Evolutionary conservation across 1,140 invertebrate species (phyloP), one percentile per base, ranked within the genome.

Genomic region (Nixonia krombeini): DNA sequence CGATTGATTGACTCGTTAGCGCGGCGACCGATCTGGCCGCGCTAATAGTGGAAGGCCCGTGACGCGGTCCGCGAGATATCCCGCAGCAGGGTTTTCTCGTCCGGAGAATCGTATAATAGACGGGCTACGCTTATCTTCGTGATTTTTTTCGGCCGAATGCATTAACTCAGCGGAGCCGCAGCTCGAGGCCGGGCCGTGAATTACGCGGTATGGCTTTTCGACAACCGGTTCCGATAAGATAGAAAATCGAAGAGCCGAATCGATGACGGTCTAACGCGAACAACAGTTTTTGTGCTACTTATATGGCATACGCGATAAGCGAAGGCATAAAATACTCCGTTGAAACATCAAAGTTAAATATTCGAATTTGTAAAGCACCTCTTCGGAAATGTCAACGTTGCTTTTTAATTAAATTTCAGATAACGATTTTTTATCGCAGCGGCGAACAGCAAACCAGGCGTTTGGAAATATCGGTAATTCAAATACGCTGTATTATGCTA

Each of bases 251-350:
- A 38, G 21, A 62, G 68, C 53, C n/a, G 62, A 71, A 71, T 71
- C 68, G 58, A 63, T 42, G 63, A 71, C 55, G 50, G 67, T 71
- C 46, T 37, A 53, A 49, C 44, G 62, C 28, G 47, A 59, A 64
- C 45, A 63, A 66, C 69, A 56, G 50, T 71, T 71, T 71, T 64
- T 71, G 69, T 61, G 63, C 69, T 67, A 67, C 63, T 71, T 67
- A 63, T 67, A 61, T 31, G 28, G n/a, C n/a, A 28, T 23, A 21
- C 12, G 25, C 63, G 63, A 71, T 64, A 71, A 67, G 46, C n/a
- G 37, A 3, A 51, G n/a, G 42, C 31, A 58, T 41, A 25, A 55
- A 66, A 71, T 71, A 62, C 67, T 71, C 67, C 69, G 69, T 63
- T 67, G 28, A 64, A 64, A 71, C 69, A 55, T 71, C 63, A 71